Base-by-base conservation (phyloP, 92 coral and sea anemone genomes). In the Pocillopora meandrina region DNA sequence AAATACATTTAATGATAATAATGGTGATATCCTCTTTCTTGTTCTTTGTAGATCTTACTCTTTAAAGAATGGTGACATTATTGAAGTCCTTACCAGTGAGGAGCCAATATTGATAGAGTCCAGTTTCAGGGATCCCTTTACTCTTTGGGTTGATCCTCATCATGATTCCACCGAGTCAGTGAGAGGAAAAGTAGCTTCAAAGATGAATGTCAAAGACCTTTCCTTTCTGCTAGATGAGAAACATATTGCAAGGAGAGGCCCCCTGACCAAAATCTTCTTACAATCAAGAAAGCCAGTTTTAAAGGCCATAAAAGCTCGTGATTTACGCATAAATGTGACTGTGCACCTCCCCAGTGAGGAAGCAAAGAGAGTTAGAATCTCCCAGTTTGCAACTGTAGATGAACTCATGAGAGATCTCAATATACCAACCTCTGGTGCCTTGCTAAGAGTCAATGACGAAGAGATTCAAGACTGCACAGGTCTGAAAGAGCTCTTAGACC, bases 271-370 rank as follows among this genome's bases (percentile, higher is more conserved):
- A n/a, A 21, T 66, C 10, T 66, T 66, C 33, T 21, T 66, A 66
- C 26, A 66, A 66, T 66, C 71, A 10, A 66, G 33, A 66, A 66
- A 66, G 71, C 75, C 84, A 49, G 75, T 80, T 56, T 14, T 80
- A 16, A 80, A 34, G 56, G 75, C 68, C 12, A 34, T 2, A 9
- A 55, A 2, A 11, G 33, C 52, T 42, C 8, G 52, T 42, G 8
- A 76, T 13, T n/a, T 12, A 35, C 2, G 15, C n/a, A 78, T 78
- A 57, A 78, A 15, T 1, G 47, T 78, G 16, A 36, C 1, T 19
- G 83, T 65, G 70, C 42, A 57, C 23, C 52, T 35, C 7, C 83
- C 64, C 62, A 56, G 60, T 15, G 18, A n/a, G 35, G 35, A 52
- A 9, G 13, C 31, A 42, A 57, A 65, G 61, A 16, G 52, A 47